Evolutionary conservation across 2,797 vertebrate species (phyloP).

Genomic region (Adrianichthys oophorus): DNA sequence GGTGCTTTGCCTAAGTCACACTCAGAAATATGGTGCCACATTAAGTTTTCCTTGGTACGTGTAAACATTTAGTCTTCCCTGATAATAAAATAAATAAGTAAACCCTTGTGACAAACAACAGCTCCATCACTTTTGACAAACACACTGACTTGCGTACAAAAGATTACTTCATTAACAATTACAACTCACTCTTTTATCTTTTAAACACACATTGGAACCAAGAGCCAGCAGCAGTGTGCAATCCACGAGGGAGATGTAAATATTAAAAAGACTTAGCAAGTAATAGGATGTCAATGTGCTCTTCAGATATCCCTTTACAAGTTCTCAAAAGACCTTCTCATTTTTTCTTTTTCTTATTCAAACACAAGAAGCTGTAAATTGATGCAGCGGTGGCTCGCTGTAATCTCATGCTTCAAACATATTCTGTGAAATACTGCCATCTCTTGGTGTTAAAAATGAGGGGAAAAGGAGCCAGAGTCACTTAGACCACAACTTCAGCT

Average conservation of each 20-base stretch:
- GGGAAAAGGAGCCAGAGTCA: conserved; percentile 8
- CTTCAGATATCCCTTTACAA: conserved; percentile 61
- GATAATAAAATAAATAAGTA: conserved; percentile 14
- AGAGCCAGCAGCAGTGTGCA: conserved; percentile 44
- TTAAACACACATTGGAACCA: conserved; percentile 53
- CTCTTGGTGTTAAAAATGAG: conserved; percentile 76
- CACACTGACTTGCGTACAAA: conserved; percentile 29
- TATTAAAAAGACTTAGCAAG: conserved; percentile 52
- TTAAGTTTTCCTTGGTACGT: not conserved
- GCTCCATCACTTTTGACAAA: conserved; percentile 43
- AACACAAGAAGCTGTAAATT: conserved; percentile 64
- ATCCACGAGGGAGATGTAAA: conserved; percentile 55
- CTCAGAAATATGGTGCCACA: not conserved
- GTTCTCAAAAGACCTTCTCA: conserved; percentile 56
- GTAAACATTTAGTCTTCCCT: not conserved
- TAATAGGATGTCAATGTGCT: conserved; percentile 48
- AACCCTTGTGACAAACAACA: conserved; percentile 28
- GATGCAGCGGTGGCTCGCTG: conserved; percentile 49
- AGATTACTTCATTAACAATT: conserved; percentile 62
- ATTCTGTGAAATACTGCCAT: conserved; percentile 96
- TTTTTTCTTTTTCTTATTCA: conserved; percentile 54
- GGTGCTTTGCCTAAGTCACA: conserved; percentile 1
- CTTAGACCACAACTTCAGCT: conserved; percentile 30
- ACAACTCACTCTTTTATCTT: conserved; percentile 53
- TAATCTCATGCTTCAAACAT: conserved; percentile 66